Base-by-base conservation (phyloP, 2,113 vertebrate species). In the Rhinogobius similis region DNA sequence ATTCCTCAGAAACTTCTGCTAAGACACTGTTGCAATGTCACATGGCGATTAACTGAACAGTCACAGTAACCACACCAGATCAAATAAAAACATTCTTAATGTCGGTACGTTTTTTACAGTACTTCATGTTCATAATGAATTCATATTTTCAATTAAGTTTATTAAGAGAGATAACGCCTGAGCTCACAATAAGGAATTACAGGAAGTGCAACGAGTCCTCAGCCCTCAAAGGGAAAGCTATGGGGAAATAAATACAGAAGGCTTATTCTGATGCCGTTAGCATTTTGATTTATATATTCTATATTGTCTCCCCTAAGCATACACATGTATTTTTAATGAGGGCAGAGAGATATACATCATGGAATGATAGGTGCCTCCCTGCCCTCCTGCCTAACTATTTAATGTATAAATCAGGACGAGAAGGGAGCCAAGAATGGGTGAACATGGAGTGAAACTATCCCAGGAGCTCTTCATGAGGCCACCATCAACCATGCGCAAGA, bases 261-360 rank as follows among this genome's bases (percentile, higher is more conserved):
- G 70, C 79, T 80, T 83, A 86, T 86, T 89, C 86, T 86, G 87
- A 90, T 76, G 89, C 90, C 82, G 85, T 92, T 90, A 92, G 89
- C 90, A 86, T 90, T 93, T 90, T 93, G 92, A 93, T 93, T 93
- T 92, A 92, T 94, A 93, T 84, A 89, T 92, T 94, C 91, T 89
- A 93, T 93, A 93, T 90, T 89, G 90, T 91, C 90, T 90, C 86
- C 92, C 88, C 89, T 87, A 89, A 92, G 91, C 88, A 88, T 87
- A 88, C 88, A 89, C 92, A 91, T 93, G 90, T 92, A 93, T 94
- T 92, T 92, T 93, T 93, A 94, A 93, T 93, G 90, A 91, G 87
- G 86, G 89, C 82, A 87, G 82, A 72, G 80, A 87, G 80, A 90
- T 91, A 93, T 91, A 91, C 89, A 92, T 93, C 90, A 93, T 79